These are phyloP conservation scores for Aplysia californica DNA, from an alignment of 1,140 invertebrate species.

Conservation along the genomic window DNA sequence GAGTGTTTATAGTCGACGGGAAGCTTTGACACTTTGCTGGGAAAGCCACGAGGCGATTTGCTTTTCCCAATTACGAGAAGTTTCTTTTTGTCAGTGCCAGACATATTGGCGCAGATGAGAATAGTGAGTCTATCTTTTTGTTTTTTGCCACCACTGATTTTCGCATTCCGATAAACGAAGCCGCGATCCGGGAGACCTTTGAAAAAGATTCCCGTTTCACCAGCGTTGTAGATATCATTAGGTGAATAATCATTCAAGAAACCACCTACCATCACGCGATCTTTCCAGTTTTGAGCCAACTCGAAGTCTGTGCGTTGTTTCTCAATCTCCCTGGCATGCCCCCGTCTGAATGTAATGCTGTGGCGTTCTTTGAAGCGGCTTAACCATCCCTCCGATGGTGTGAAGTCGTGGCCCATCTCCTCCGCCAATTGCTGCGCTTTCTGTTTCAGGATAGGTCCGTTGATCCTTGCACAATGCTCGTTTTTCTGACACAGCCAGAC, in stretches of 20 bases:
- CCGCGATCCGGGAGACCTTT: constrained; percentile 67
- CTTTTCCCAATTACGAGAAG: constrained; percentile 43
- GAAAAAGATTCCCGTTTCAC: constrained; percentile 70
- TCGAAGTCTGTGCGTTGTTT: constrained; percentile 22
- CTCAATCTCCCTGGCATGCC: constrained; percentile 24
- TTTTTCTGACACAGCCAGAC: not conserved
- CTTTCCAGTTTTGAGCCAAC: constrained; percentile 22
- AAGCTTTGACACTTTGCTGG: constrained; percentile 28
- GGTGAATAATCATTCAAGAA: constrained; percentile 54
- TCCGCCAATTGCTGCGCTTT: not conserved
- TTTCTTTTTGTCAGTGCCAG: constrained; percentile 41
- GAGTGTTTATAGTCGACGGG: constrained; percentile 39
- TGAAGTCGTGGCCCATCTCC: constrained; percentile 40
- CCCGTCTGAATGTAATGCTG: constrained; percentile 31
- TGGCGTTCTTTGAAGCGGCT: constrained; percentile 48
- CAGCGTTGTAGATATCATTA: constrained; percentile 68
- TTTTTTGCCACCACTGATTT: constrained; percentile 38
- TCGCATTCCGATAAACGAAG: constrained; percentile 61
- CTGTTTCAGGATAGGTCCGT: not conserved
- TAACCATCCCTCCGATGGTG: constrained; percentile 54
- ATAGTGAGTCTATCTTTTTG: constrained; percentile 44
- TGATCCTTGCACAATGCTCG: not conserved
- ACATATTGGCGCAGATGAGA: constrained; percentile 38
- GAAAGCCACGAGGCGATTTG: constrained; percentile 32
- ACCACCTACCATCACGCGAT: constrained; percentile 10